Evolutionary conservation across 2,888 invertebrate genomes (phyloP).

Genomic region (Nymphalis c-album): DNA sequence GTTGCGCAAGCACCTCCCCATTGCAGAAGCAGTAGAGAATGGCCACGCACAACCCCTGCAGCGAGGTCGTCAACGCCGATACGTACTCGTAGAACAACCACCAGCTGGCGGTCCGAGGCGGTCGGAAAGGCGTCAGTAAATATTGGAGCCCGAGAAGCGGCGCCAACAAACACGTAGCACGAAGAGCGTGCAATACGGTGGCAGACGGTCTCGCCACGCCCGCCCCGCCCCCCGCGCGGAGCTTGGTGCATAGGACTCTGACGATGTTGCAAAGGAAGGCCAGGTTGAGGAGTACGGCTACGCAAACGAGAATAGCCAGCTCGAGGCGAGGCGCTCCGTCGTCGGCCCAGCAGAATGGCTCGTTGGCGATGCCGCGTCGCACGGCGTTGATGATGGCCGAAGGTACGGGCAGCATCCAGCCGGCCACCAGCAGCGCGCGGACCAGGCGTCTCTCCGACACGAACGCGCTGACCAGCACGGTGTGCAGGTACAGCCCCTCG

Average conservation of each 20-base stretch:
- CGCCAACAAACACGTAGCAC: constrained; percentile 92
- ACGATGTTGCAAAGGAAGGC: constrained; percentile 95
- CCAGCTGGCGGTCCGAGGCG: constrained; percentile 85
- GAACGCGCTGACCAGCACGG: constrained; percentile 94
- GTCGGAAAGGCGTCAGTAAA: constrained; percentile 92
- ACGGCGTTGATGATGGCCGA: constrained; percentile 85
- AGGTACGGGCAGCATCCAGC: constrained; percentile 90
- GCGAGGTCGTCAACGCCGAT: constrained; percentile 92
- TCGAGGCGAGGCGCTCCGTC: constrained; percentile 86
- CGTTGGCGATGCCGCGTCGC: constrained; percentile 82
- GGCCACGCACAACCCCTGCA: constrained; percentile 96
- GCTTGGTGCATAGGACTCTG: constrained; percentile 90
- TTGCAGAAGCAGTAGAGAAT: constrained; percentile 96
- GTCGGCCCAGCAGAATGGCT: constrained; percentile 86
- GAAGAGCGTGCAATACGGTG: constrained; percentile 87
- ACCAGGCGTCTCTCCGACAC: constrained; percentile 93
- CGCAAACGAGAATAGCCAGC: constrained; percentile 88
- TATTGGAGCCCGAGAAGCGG: constrained; percentile 96
- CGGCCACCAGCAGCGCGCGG: constrained; percentile 89
- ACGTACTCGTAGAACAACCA: constrained; percentile 91
- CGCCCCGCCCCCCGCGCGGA: constrained; percentile 85
- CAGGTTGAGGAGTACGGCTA: constrained; percentile 90
- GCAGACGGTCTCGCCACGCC: constrained; percentile 79
- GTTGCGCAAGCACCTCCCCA: constrained; percentile 95
- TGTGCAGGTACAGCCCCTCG: constrained; percentile 96